These are phyloP conservation scores for Hanleya hanleyi DNA, from an alignment of 2,888 invertebrate species.

Conservation along the genomic window DNA sequence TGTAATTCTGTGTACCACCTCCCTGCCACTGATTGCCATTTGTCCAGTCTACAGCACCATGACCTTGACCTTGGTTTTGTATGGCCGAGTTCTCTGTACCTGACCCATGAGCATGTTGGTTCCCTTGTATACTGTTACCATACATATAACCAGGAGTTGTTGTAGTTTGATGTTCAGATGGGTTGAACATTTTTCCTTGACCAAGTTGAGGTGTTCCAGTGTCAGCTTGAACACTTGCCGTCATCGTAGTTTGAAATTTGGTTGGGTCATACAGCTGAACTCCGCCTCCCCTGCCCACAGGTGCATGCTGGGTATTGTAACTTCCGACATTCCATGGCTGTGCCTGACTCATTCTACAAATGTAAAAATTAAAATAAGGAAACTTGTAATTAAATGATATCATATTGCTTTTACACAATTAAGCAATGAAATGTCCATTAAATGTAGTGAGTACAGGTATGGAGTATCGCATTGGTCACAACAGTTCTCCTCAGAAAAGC, in stretches of 20 bases:
- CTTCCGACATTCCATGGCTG: constrained; percentile 36
- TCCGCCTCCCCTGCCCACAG: constrained; percentile 31
- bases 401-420: no score
- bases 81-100: no score
- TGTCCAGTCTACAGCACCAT: no score
- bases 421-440: no score
- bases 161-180: neutral
- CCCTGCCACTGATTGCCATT: no score
- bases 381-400: neutral
- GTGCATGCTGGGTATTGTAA: constrained; percentile 21
- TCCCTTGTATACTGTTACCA: no score
- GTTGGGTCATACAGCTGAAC: constrained; percentile 59
- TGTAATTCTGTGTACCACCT: no score
- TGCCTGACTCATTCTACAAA: constrained; percentile 50
- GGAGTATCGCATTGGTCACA: no score
- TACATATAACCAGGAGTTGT: neutral
- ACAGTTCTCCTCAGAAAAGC: no score
- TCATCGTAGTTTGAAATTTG: constrained; percentile 40
- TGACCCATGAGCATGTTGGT: no score
- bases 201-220: neutral
- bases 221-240: neutral
- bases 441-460: no score
- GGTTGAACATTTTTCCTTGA: neutral
- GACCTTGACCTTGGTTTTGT: no score
- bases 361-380: constrained; percentile 19